These are phyloP conservation scores for Bos indicus DNA, from an alignment of 2,113 vertebrate species.

Conservation along the genomic window DNA sequence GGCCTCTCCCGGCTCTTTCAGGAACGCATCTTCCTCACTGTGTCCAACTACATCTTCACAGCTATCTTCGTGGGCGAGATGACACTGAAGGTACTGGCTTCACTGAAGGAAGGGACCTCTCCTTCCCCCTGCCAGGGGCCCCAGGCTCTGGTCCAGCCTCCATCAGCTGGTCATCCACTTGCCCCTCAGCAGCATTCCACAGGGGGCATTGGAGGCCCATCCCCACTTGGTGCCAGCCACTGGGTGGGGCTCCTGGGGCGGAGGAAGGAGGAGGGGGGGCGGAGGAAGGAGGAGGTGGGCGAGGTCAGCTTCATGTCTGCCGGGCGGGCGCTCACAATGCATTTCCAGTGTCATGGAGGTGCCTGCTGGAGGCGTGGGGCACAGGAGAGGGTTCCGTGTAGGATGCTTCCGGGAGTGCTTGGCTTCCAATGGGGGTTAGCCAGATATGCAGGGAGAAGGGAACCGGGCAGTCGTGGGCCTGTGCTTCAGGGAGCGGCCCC, in stretches of 20 bases:
- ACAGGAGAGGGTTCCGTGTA: fast-evolving
- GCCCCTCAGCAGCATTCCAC: background rate
- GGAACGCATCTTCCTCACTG: constrained; percentile 95
- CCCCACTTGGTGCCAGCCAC: background rate
- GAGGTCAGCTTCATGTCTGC: background rate
- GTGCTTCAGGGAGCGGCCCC: fast-evolving
- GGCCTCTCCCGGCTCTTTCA: constrained; percentile 64
- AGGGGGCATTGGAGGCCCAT: background rate
- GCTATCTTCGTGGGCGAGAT: constrained; percentile 98
- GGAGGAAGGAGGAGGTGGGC: too few relatives aligned
- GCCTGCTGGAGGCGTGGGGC: background rate
- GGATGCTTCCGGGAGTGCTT: fast-evolving
- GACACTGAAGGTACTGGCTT: constrained; percentile 91
- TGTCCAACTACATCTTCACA: constrained; percentile 98
- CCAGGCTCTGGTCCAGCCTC: background rate
- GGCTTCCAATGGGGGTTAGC: background rate
- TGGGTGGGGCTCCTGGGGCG: background rate
- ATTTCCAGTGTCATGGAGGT: background rate
- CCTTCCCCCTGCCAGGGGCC: fast-evolving
- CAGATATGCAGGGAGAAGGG: background rate
- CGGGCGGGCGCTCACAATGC: background rate
- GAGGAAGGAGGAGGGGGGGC: too few relatives aligned
- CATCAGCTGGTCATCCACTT: background rate
- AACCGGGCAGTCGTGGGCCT: background rate
- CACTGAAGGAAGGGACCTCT: background rate